Evolutionary conservation across 2,888 invertebrate genomes (phyloP).

Genomic region (Crossocerus cetratus): DNA sequence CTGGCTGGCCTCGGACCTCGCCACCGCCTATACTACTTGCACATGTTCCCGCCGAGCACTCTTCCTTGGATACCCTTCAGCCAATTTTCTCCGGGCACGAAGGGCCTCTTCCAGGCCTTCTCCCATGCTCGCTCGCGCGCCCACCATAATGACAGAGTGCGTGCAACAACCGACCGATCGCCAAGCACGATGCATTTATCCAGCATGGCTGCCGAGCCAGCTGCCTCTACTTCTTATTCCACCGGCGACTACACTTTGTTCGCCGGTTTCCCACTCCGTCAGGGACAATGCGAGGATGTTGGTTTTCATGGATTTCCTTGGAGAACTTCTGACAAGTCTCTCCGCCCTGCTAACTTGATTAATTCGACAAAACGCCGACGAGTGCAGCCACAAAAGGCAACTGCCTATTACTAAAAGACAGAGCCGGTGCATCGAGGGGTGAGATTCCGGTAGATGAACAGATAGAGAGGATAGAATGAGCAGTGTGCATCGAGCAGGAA

Average conservation of each 20-base stretch:
- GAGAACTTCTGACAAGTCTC: background rate
- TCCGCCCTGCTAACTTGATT: no score
- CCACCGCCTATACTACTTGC: constrained; percentile 32
- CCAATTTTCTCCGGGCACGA: constrained; percentile 70
- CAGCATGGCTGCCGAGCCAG: constrained; percentile 70
- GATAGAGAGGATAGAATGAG: background rate
- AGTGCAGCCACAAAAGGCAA: no score
- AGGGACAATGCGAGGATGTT: constrained; percentile 11
- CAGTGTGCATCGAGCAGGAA: background rate
- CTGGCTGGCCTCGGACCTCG: constrained; percentile 41
- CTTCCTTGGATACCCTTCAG: constrained; percentile 54
- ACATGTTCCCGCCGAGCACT: constrained; percentile 37
- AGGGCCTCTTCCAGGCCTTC: constrained; percentile 35
- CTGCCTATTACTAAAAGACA: no score
- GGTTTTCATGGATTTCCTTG: constrained; percentile 35
- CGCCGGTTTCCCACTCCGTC: constrained; percentile 16
- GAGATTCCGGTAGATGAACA: background rate
- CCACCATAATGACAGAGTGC: constrained; percentile 75
- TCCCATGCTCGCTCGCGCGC: constrained; percentile 51
- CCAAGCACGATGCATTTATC: constrained; percentile 64
- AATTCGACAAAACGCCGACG: no score
- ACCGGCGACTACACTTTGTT: constrained; percentile 34
- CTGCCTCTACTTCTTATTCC: constrained; percentile 20
- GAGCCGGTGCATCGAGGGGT: background rate
- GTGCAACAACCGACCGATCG: constrained; percentile 37